Evolutionary conservation across 2,113 vertebrate species (phyloP), one percentile per base, ranked within the genome.

Genomic region (Podilymbus podiceps): DNA sequence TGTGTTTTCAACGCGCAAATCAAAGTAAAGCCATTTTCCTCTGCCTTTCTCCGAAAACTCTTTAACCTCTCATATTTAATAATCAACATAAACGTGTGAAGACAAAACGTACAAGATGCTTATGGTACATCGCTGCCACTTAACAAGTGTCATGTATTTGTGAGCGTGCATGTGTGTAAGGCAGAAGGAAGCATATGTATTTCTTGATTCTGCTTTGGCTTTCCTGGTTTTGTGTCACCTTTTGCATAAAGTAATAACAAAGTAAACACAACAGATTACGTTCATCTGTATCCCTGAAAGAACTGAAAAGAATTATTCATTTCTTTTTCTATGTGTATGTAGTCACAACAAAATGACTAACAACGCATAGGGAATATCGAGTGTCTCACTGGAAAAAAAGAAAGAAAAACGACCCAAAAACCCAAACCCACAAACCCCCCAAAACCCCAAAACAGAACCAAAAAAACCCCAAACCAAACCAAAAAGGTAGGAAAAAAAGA

Each of bases 141-240:
- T 96, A 87, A 64, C 84, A 94, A 95, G 89, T 82, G 89, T 76
- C 93, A 69, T 12, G 16, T 78, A 68, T 91, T 78, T 85, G 89
- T 53, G 77, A 59, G 53, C 5, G 24, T n/a, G 73, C 1, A 0
- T 33, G 46, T 24, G n/a, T 63, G 47, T 88, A 72, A 93, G 67
- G 91, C 73, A 89, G 83, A 92, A 95, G 82, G 89, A 15, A 92
- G 81, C 86, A 64, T 69, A 64, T 69, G 71, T 79, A 82, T 85
- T 72, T 90, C 8, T 35, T 74, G 52, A 67, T 86, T 84, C 90
- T 95, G 66, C 56, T 2, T 80, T 67, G 67, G 84, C 67, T 93
- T 58, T 87, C 66, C 81, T 88, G 81, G 53, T 58, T 94, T 89
- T 83, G 28, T 95, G 94, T 89, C 91, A 94, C 92, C 73, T 93